Evolutionary conservation across 2,113 vertebrate species (phyloP).

Genomic region (Semicossyphus pulcher): DNA sequence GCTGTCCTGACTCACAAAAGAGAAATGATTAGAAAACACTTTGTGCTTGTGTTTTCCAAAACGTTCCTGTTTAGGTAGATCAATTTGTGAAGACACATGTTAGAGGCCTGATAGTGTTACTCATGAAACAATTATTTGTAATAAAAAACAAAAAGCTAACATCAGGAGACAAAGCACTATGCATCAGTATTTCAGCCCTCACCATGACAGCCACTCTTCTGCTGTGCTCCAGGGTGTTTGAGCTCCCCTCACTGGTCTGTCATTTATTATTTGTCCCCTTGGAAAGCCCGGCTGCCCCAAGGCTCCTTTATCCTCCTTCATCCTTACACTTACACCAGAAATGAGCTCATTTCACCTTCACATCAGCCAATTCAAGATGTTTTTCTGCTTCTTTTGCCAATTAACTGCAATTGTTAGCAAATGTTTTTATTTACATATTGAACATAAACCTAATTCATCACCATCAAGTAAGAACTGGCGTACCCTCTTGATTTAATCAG

Average conservation of each 20-base stretch:
- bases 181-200: background rate
- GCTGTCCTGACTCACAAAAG: too few relatives aligned
- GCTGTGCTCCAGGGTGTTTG: constrained; percentile 19
- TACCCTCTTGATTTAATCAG: background rate
- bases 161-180: background rate
- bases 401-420: constrained; percentile 12
- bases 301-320: constrained; percentile 12
- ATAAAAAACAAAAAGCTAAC: background rate
- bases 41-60: too few relatives aligned
- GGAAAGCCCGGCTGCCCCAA: constrained; percentile 38
- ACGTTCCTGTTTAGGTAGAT: too few relatives aligned
- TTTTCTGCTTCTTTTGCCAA: background rate
- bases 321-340: background rate
- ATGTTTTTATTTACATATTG: constrained; percentile 6
- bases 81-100: background rate
- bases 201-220: constrained; percentile 1
- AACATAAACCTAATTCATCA: background rate
- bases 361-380: background rate
- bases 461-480: background rate
- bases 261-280: constrained; percentile 58
- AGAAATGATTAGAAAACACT: too few relatives aligned
- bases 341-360: constrained; percentile 5
- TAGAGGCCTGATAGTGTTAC: background rate
- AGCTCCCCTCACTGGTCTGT: constrained; percentile 44
- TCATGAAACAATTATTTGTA: background rate